Evolutionary conservation across 2,888 invertebrate species (phyloP).

Genomic region (Brenthis ino): DNA sequence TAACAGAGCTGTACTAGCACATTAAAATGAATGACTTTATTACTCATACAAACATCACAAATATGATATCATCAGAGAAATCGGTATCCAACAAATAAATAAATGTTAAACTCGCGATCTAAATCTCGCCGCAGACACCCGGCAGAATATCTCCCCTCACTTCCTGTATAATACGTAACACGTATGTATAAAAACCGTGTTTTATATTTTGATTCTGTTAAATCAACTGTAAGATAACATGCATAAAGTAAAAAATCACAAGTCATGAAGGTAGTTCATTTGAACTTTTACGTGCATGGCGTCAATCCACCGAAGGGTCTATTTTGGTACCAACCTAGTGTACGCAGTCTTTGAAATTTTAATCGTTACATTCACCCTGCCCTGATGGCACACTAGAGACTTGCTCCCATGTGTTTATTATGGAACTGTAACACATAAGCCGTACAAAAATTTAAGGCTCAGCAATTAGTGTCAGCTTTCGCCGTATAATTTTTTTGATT

Average conservation of each 20-base stretch:
- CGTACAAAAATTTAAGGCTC: conserved; percentile 30
- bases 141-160: conserved; percentile 66
- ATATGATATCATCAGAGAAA: conserved; percentile 53
- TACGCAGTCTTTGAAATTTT: conserved; percentile 78
- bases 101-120: conserved; percentile 58
- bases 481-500: conserved; percentile 2
- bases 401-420: conserved; percentile 52
- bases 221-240: conserved; percentile 45
- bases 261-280: conserved; percentile 36
- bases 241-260: conserved; percentile 59
- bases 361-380: conserved; percentile 80
- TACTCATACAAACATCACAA: conserved; percentile 19
- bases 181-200: conserved; percentile 53
- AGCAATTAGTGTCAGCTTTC: conserved; percentile 17
- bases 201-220: conserved; percentile 44
- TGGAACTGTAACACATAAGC: conserved; percentile 31
- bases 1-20: neutral
- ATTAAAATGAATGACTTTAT: conserved; percentile 12
- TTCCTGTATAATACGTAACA: conserved; percentile 74
- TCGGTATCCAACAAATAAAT: conserved; percentile 55
- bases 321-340: conserved; percentile 68
- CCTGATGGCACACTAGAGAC: conserved; percentile 69
- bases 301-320: conserved; percentile 70
- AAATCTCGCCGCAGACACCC: conserved; percentile 67
- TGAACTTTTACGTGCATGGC: conserved; percentile 44